Percentiles rank a stretch among this genome's conserved stretches.
Evolutionary conservation across 2,888 invertebrate species (phyloP).

Genomic region (Chymomyza amoena): DNA sequence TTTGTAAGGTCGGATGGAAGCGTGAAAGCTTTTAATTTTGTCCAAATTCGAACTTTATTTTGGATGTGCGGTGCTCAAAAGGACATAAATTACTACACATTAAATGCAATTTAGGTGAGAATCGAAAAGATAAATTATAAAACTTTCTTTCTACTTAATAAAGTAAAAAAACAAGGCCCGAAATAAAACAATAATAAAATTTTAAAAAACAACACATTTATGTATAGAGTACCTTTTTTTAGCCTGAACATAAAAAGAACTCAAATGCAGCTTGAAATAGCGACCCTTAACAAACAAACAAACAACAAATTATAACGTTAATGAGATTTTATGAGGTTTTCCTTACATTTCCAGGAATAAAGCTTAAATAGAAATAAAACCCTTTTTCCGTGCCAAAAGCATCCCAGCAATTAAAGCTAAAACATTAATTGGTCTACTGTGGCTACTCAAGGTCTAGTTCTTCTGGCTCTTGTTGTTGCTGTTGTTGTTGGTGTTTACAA

Average conservation of each 20-base stretch:
- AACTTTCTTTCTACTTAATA: no score
- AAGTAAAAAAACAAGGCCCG: no score
- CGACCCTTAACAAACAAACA: neutral
- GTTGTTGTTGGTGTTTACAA: neutral
- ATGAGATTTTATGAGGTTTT: neutral
- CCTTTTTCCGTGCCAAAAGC: neutral
- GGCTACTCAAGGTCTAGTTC: neutral
- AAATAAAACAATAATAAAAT: no score
- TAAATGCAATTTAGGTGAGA: no score
- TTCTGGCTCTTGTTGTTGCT: neutral
- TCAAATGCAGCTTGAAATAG: neutral
- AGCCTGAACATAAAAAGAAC: neutral
- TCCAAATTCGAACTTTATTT: no score
- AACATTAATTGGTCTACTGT: constrained; percentile 28
- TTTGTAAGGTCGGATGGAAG: no score
- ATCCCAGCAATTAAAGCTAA: neutral
- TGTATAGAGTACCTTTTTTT: neutral
- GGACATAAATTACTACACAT: no score
- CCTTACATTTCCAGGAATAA: neutral
- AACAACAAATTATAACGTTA: neutral
- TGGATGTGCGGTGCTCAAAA: no score
- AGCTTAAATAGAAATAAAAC: neutral
- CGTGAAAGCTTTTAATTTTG: no score
- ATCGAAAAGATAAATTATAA: no score
- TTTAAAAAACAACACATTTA: no score